Evolutionary conservation across 92 coral and sea anemone genomes (phyloP).

Genomic region (Epizoanthus rinbou): DNA sequence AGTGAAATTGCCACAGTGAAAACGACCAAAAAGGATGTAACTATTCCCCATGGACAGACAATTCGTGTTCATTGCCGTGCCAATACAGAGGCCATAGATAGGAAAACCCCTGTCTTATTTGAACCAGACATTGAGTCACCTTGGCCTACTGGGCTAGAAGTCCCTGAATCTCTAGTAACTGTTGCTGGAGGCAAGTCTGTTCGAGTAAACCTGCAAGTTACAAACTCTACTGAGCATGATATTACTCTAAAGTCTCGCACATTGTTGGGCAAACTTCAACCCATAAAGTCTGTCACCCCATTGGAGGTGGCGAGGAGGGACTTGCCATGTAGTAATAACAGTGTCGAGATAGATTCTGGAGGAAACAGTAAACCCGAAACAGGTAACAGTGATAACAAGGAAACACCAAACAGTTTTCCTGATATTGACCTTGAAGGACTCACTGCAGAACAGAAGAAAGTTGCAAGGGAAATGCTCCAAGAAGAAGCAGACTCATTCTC

Average conservation of each 20-base stretch:
- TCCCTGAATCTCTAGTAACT: constrained; percentile 59
- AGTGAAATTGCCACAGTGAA: constrained; percentile 39
- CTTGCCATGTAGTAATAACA: background rate
- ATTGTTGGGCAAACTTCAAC: constrained; percentile 52
- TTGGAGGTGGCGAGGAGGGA: constrained; percentile 44
- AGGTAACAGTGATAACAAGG: background rate
- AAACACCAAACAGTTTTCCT: background rate
- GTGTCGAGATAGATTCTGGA: background rate
- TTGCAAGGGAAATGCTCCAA: constrained; percentile 10
- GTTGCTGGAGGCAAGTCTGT: constrained; percentile 50
- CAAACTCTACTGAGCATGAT: constrained; percentile 60
- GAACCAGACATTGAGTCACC: constrained; percentile 60
- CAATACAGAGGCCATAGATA: constrained; percentile 49
- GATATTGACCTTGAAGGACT: constrained; percentile 32
- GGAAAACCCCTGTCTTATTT: constrained; percentile 60
- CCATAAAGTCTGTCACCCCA: constrained; percentile 62
- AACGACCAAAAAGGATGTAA: constrained; percentile 40
- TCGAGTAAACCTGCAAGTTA: constrained; percentile 47
- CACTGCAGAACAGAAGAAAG: constrained; percentile 1
- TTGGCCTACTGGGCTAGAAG: constrained; percentile 57
- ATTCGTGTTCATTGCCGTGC: constrained; percentile 62
- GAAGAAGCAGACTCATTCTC: constrained; percentile 43
- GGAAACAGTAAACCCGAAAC: background rate
- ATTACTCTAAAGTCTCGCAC: constrained; percentile 53
- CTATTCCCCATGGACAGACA: constrained; percentile 53